These are phyloP conservation scores for Leptobrachium ailaonicum DNA, from an alignment of 2,113 vertebrate genomes.

Conservation along the genomic window DNA sequence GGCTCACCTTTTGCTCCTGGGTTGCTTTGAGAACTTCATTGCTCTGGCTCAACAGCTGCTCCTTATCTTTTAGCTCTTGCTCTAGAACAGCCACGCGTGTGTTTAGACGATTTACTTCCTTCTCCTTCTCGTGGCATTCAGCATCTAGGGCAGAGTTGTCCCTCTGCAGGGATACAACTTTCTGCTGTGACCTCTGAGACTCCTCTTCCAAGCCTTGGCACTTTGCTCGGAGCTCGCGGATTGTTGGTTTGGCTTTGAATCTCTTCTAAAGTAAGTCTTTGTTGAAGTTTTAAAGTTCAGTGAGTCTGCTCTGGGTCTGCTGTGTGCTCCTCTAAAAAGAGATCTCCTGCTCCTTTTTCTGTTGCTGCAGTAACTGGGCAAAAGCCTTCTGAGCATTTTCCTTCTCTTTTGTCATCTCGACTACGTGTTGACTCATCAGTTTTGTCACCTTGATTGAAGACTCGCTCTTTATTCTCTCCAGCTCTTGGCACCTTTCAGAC, in stretches of 20 bases:
- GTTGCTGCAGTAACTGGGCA: slow-evolving; percentile 78
- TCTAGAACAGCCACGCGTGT: slow-evolving; percentile 87
- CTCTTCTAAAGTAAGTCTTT: slow-evolving; percentile 84
- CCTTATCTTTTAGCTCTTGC: slow-evolving; percentile 90
- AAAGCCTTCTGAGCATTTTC: slow-evolving; percentile 81
- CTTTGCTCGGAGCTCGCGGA: slow-evolving; percentile 87
- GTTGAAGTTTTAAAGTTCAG: slow-evolving; percentile 78
- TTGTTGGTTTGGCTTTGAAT: slow-evolving; percentile 84
- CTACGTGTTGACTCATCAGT: slow-evolving; percentile 74
- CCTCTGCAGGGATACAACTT: slow-evolving; percentile 78
- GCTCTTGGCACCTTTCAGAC: slow-evolving; percentile 80
- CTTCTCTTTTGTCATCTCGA: slow-evolving; percentile 79
- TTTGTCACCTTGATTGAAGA: slow-evolving; percentile 73
- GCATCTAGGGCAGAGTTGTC: slow-evolving; percentile 85
- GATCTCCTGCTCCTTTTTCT: slow-evolving; percentile 85
- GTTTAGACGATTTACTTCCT: slow-evolving; percentile 82
- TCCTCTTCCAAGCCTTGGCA: slow-evolving; percentile 84
- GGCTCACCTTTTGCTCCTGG: slow-evolving; percentile 89
- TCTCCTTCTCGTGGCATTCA: slow-evolving; percentile 89
- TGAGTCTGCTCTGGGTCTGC: slow-evolving; percentile 78
- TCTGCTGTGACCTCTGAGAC: slow-evolving; percentile 84
- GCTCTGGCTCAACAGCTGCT: slow-evolving; percentile 81
- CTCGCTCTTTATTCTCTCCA: slow-evolving; percentile 83
- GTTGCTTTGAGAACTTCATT: slow-evolving; percentile 89
- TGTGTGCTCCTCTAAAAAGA: slow-evolving; percentile 75